These are phyloP conservation scores for Calephelis virginiensis DNA, from an alignment of 1,140 invertebrate species.

Conservation along the genomic window DNA sequence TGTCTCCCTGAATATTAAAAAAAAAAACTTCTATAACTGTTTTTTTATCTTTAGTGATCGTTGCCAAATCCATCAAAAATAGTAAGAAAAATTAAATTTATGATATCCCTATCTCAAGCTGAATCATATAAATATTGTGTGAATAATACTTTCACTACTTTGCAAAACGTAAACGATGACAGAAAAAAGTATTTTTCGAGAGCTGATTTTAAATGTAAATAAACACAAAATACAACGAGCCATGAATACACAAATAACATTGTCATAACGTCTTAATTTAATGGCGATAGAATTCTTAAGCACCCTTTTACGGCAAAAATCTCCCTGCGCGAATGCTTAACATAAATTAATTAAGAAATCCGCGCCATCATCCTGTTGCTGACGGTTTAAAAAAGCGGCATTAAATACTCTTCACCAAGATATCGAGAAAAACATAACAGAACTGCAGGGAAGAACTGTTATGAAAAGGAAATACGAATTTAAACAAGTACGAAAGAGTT, in stretches of 20 bases:
- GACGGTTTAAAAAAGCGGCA: conserved; percentile 56
- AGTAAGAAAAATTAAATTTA: no score
- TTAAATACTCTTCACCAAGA: conserved; percentile 60
- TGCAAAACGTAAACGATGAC: no score
- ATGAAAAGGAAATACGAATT: conserved; percentile 47
- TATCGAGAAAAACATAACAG: conserved; percentile 72
- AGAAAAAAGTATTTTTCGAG: background rate
- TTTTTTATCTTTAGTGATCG: no score
- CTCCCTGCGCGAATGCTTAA: conserved; percentile 56
- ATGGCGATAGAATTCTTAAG: conserved; percentile 48
- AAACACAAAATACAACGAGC: conserved; percentile 40
- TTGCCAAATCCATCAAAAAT: no score
- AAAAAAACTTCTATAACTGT: no score
- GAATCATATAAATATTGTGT: no score
- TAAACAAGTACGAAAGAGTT: conserved; percentile 71
- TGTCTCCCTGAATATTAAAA: no score
- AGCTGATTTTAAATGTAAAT: conserved; percentile 29
- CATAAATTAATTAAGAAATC: conserved; percentile 76
- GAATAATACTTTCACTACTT: no score
- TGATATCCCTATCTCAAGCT: no score
- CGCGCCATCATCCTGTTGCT: conserved; percentile 66
- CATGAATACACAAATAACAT: conserved; percentile 47
- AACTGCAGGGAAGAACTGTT: conserved; percentile 54
- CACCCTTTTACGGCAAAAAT: conserved; percentile 55
- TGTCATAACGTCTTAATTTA: conserved; percentile 47